Evolutionary conservation across 2,113 vertebrate species (phyloP), one percentile per base, ranked within the genome.

Genomic region (Marcusenius ussheri): DNA sequence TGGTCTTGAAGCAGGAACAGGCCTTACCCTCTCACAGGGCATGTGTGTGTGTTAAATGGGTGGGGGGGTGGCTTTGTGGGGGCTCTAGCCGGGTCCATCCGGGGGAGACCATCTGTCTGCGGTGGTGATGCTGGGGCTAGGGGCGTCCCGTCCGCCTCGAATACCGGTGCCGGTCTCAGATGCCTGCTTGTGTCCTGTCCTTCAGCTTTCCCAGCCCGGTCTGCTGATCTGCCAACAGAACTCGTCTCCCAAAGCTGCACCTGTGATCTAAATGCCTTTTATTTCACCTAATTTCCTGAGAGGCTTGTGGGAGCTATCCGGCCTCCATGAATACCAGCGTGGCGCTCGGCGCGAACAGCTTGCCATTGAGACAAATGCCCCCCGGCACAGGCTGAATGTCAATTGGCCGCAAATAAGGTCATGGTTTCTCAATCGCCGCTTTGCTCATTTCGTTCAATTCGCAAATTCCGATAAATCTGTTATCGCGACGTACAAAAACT

Each of bases 21-120:
- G 94, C 94, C 93, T 92, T 91, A 93, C 93, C 70, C 13, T 50
- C 89, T 83, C 35, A 39, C 70, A n/a, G 93, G 94, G 92, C 93
- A 9, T 86, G 77, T 84, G 83, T 84, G 83, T 47, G 19, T 84
- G 45, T 84, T 47, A 47, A 42, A 47, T 24, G 92, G 93, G 91
- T 89, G 95, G 94, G 95, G 94, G 95, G 93, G 93, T 89, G 93
- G 94, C 95, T 95, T 96, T 96, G 95, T 96, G 95, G 95, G 93
- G 91, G 92, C 91, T 91, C 92, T 93, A 92, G 93, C 93, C 91
- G 66, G 62, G 47, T 95, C 95, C 95, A 94, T 95, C 95, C 96
- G 95, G 96, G 93, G 91, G 92, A 95, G 94, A 93, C 94, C 91
- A 91, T 94, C 93, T 90, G 90, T 89, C 93, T 92, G 91, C 91